These are phyloP conservation scores for Condylura cristata DNA, from an alignment of 2,113 vertebrate species.

Conservation along the genomic window DNA sequence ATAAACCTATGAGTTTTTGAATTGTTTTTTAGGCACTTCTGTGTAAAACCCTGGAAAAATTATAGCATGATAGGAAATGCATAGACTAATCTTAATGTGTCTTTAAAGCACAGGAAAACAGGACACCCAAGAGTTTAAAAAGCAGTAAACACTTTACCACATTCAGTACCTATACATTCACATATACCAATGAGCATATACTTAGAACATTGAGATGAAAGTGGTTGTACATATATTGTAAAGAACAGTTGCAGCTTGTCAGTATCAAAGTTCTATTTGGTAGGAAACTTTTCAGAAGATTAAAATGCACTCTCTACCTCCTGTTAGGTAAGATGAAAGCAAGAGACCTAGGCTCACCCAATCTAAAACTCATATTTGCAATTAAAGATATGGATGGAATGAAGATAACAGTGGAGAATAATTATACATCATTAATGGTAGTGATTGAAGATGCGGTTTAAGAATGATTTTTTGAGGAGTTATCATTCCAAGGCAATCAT, in stretches of 20 bases:
- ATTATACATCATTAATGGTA: neutral
- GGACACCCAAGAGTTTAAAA: constrained; percentile 6
- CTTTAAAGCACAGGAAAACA: neutral
- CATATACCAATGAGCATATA: neutral
- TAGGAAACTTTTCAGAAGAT: neutral
- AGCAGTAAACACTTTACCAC: neutral
- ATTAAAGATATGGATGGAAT: neutral
- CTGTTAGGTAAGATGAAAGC: neutral
- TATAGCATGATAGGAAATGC: neutral
- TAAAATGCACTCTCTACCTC: neutral
- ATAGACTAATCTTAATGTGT: neutral
- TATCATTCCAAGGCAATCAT: neutral
- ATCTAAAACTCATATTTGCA: neutral
- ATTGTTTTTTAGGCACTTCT: neutral
- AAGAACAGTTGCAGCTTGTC: neutral
- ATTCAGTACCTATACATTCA: neutral
- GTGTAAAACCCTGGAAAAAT: neutral
- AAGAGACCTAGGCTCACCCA: neutral
- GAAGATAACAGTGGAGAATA: neutral
- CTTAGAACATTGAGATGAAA: neutral
- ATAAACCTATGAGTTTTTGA: accelerated
- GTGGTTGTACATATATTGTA: neutral
- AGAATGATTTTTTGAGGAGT: neutral
- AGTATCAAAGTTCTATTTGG: neutral
- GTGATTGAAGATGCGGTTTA: neutral